A percentile compares a stretch with the other conserved stretches of the same genome.
Evolutionary conservation across 92 coral and sea anemone genomes (phyloP).

Genomic region (Micromussa lordhowensis): DNA sequence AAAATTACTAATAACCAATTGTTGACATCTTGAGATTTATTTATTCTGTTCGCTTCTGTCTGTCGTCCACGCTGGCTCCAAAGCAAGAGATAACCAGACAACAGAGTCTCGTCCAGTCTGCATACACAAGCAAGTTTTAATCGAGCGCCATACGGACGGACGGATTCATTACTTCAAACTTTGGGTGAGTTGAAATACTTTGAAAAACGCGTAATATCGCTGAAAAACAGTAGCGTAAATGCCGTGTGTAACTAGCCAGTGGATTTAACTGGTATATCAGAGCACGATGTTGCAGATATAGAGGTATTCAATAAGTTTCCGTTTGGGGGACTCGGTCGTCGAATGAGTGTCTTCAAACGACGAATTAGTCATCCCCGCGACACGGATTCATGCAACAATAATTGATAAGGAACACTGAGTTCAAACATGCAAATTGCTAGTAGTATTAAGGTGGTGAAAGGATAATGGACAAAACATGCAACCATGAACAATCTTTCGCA

Average conservation of each 20-base stretch:
- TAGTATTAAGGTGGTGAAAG: not conserved
- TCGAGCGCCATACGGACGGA: not conserved
- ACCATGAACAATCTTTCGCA: not conserved
- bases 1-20: not conserved
- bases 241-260: not conserved
- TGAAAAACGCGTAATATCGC: not conserved
- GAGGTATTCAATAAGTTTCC: not conserved
- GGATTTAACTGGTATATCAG: not conserved
- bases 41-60: not conserved
- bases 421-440: not conserved
- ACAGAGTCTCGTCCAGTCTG: not conserved
- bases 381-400: too few relatives aligned
- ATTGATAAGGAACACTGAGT: not conserved
- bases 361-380: not conserved
- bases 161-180: not conserved
- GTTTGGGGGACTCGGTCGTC: not conserved
- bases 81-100: not conserved
- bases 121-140: not conserved
- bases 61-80: slow-evolving; percentile 16
- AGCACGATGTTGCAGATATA: not conserved
- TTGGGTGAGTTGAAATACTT: slow-evolving; percentile 8
- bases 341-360: not conserved
- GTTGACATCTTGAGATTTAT: slow-evolving; percentile 5
- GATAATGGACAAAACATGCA: not conserved
- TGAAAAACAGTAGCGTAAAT: not conserved